Base-by-base conservation (phyloP, 2,797 vertebrate species). In the Sebastes jordani region DNA sequence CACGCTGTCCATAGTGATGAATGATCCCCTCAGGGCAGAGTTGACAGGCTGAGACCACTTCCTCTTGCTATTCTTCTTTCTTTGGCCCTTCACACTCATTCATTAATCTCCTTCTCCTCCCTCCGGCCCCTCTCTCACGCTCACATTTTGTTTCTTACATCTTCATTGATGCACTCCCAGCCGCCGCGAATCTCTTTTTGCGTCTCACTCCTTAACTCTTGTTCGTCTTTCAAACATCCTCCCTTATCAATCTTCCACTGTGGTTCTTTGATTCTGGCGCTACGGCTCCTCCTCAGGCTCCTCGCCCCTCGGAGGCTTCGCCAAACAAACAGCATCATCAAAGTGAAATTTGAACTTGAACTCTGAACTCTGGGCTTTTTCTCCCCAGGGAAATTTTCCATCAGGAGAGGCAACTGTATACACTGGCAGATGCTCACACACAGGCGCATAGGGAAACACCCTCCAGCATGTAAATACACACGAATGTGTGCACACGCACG, bases 281-380 rank as follows among this genome's bases (percentile, higher is more conserved):
- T 55, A 11, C 64, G 52, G 75, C 82, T 84, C 84, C 83, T 88
- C 70, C 72, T 80, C 69, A 11, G 67, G 60, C 79, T 87, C 71
- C 61, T 88, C 68, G 14, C 58, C 83, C 81, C 74, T 87, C 5
- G 0, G 36, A 82, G 89, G 78, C 85, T 89, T 88, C 71, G 20
- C 86, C 88, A 92, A 91, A 94, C 88, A 93, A 90, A 93, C 78
- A 87, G 78, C 82, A 86, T 92, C 89, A 92, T 94, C 92, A 95
- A 94, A 94, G 93, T 84, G 78, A 91, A 92, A 92, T 90, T 79
- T 86, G 88, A 92, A 92, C 90, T 94, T 94, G 91, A 94, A 91
- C 91, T 88, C 55, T 91, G 88, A 92, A 91, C 90, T 81, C 49
- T 80, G 54, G 59, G 78, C 80, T 87, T 90, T 90, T 83, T 85